These are phyloP conservation scores for Thrips palmi DNA, from an alignment of 1,140 invertebrate species.

Conservation along the genomic window DNA sequence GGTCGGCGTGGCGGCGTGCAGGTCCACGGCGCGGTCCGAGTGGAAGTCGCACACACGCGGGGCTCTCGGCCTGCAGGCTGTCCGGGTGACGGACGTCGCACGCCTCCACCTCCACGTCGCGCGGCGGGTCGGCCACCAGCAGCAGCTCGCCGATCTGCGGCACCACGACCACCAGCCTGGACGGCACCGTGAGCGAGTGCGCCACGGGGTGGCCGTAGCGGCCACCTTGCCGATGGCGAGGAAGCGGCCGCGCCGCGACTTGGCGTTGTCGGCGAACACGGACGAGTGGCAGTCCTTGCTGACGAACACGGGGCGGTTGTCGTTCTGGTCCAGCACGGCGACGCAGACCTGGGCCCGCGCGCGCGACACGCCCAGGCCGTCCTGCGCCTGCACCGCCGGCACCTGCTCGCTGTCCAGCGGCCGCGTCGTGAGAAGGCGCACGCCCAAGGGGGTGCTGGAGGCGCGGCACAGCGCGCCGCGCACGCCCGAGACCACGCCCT, in stretches of 20 bases:
- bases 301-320: constrained; percentile 71
- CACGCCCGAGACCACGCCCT: no score
- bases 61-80: constrained; percentile 35
- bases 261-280: no score
- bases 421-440: constrained; percentile 48
- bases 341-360: constrained; percentile 52
- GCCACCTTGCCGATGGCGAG: constrained; percentile 59
- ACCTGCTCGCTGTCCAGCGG: constrained; percentile 53
- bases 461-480: no score
- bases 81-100: constrained; percentile 64
- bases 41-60: constrained; percentile 54
- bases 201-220: constrained; percentile 67
- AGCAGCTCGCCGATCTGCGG: constrained; percentile 81
- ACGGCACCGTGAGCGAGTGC: constrained; percentile 58
- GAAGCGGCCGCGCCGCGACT: constrained; percentile 34
- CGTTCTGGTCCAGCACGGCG: constrained; percentile 67
- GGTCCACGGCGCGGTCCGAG: constrained; percentile 39
- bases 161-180: constrained; percentile 63
- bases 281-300: constrained; percentile 59
- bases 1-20: constrained; percentile 17
- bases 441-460: no score
- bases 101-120: constrained; percentile 54
- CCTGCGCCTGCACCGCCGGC: constrained; percentile 49
- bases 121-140: constrained; percentile 53
- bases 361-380: constrained; percentile 50